Percentiles rank a stretch among this genome's conserved stretches.
Evolutionary conservation across 1,140 invertebrate species (phyloP).

Genomic region (Portunus trituberculatus): DNA sequence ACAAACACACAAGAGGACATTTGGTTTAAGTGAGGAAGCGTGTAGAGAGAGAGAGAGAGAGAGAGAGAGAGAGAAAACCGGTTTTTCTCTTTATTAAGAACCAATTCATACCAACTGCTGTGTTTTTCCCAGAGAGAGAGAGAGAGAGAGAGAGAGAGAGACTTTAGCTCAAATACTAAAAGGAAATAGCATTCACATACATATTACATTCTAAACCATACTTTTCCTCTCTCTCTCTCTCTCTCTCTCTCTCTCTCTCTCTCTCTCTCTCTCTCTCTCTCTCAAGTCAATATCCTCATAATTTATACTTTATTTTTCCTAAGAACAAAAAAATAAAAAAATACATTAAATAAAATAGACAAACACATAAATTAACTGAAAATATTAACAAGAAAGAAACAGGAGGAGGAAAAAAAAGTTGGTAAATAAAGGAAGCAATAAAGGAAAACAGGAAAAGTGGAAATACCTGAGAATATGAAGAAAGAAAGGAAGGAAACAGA

Average conservation of each 20-base stretch:
- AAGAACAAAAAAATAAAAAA: no score
- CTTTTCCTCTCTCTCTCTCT: no score
- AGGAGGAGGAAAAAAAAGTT: background rate
- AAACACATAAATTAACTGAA: no score
- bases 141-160: no score
- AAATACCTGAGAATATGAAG: background rate
- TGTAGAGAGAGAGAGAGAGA: background rate
- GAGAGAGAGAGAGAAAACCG: conserved; percentile 27
- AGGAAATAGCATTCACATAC: background rate
- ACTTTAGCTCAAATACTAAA: background rate
- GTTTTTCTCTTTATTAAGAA: background rate
- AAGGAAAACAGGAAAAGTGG: background rate
- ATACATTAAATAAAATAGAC: no score
- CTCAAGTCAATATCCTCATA: no score
- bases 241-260: no score
- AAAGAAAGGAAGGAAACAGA: background rate
- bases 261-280: no score
- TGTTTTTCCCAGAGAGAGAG: background rate
- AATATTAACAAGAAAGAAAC: background rate
- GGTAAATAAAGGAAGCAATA: no score
- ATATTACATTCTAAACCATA: background rate
- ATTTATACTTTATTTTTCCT: no score
- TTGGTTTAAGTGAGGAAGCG: background rate
- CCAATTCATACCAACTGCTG: background rate
- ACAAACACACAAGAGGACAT: background rate